Conservation (phyloP, 1,140 invertebrate genomes). For the Sarcophaga bullata region DNA sequence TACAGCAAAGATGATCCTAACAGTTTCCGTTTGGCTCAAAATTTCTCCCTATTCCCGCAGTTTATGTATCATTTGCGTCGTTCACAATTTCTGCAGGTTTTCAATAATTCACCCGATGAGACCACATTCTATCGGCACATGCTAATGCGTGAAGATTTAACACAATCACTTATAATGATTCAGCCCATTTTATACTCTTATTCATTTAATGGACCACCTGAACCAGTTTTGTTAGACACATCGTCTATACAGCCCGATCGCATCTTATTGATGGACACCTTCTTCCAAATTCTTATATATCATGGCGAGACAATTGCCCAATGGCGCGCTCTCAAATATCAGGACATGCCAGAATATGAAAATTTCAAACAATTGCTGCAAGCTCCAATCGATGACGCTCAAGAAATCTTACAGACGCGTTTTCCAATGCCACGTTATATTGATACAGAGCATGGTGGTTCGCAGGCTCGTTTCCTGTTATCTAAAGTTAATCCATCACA, state of each 20-base stretch:
- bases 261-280: conserved; percentile 99
- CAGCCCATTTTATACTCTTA: conserved; percentile 99
- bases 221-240: conserved; percentile 96
- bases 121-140: conserved; percentile 99
- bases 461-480: conserved; percentile 96
- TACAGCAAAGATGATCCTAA: conserved; percentile 98
- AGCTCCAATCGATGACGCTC: conserved; percentile 96
- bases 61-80: conserved; percentile 99
- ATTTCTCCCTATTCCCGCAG: conserved; percentile 98
- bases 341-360: conserved; percentile 96
- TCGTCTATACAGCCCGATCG: conserved; percentile 97
- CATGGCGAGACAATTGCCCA: conserved; percentile 99
- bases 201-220: conserved; percentile 96
- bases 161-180: conserved; percentile 98
- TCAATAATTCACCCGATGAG: conserved; percentile 99
- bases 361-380: conserved; percentile 96
- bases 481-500: conserved; percentile 99
- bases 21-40: conserved; percentile 94
- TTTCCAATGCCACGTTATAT: conserved; percentile 99
- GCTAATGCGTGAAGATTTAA: conserved; percentile 96
- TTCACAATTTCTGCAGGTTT: conserved; percentile 99
- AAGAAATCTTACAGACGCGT: conserved; percentile 92
- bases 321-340: conserved; percentile 94
- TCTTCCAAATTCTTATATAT: conserved; percentile 99
- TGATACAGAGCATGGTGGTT: conserved; percentile 98